Conservation (phyloP, 2,113 vertebrate genomes). For the Phyllostomus discolor region DNA sequence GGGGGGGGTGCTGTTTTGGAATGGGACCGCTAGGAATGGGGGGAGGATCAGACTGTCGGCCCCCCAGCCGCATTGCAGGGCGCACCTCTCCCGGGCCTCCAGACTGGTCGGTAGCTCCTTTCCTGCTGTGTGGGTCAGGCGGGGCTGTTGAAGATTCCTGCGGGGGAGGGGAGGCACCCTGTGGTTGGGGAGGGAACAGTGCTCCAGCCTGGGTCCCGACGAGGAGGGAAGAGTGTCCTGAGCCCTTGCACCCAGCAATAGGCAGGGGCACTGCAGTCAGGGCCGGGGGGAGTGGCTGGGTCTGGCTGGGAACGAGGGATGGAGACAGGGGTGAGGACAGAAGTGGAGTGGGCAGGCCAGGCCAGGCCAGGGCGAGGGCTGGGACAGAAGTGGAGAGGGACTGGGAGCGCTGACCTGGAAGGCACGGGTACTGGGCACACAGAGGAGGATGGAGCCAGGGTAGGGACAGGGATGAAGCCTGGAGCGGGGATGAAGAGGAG, state of each 20-base stretch:
- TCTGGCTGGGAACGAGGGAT: conserved; percentile 22
- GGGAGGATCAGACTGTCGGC: background rate
- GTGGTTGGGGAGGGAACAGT: background rate
- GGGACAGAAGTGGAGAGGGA: background rate
- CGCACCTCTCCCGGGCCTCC: conserved; percentile 36
- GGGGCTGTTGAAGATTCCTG: background rate
- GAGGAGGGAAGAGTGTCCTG: background rate
- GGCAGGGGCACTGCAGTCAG: background rate
- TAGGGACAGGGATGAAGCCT: background rate
- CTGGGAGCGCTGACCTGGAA: background rate
- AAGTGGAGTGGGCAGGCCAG: background rate
- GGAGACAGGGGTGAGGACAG: background rate
- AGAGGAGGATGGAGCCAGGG: background rate
- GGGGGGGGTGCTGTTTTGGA: background rate
- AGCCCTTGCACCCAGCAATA: background rate
- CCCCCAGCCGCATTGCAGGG: conserved; percentile 74
- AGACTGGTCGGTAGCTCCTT: background rate
- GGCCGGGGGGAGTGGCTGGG: background rate
- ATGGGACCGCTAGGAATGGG: background rate
- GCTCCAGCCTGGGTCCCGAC: background rate
- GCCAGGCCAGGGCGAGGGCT: background rate
- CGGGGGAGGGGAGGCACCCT: background rate
- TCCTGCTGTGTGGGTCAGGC: background rate
- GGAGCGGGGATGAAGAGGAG: background rate
- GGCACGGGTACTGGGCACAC: background rate